A percentile compares a stretch with the other conserved stretches of the same genome.
These are phyloP conservation scores for Miichthys miiuy DNA, from an alignment of 2,797 vertebrate species.

Conservation along the genomic window DNA sequence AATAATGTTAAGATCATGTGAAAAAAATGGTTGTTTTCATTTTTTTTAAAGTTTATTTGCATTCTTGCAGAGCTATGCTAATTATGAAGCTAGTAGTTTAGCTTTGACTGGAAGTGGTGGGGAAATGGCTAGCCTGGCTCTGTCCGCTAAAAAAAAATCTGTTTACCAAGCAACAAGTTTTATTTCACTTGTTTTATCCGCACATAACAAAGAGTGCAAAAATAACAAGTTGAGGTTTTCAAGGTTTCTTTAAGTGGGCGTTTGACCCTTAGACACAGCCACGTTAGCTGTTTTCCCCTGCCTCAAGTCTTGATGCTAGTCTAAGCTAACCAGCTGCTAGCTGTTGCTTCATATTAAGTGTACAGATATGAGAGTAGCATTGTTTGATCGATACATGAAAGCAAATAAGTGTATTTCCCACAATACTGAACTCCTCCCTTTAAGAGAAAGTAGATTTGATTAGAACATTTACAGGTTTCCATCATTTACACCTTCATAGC, in stretches of 20 bases:
- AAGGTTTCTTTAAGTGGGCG: background rate
- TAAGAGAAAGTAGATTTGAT: slow-evolving; percentile 22
- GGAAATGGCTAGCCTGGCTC: background rate
- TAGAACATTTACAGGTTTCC: background rate
- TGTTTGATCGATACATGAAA: background rate
- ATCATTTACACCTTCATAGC: slow-evolving; percentile 6
- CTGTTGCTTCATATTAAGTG: background rate
- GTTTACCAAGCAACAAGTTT: background rate
- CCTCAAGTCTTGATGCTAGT: background rate
- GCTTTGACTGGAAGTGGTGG: background rate
- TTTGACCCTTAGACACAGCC: background rate
- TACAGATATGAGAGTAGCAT: background rate
- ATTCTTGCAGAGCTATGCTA: background rate
- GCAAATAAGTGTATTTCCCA: background rate
- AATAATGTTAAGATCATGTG: background rate
- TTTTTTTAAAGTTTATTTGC: background rate
- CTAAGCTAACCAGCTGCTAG: background rate
- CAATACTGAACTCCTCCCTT: background rate
- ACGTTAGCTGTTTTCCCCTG: background rate
- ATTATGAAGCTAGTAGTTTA: background rate
- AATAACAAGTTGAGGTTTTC: background rate
- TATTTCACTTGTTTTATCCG: background rate
- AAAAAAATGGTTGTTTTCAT: background rate
- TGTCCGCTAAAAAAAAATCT: background rate
- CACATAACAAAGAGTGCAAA: background rate